Conservation (phyloP, 2,113 vertebrate genomes). For the Hepsetus odoe region DNA sequence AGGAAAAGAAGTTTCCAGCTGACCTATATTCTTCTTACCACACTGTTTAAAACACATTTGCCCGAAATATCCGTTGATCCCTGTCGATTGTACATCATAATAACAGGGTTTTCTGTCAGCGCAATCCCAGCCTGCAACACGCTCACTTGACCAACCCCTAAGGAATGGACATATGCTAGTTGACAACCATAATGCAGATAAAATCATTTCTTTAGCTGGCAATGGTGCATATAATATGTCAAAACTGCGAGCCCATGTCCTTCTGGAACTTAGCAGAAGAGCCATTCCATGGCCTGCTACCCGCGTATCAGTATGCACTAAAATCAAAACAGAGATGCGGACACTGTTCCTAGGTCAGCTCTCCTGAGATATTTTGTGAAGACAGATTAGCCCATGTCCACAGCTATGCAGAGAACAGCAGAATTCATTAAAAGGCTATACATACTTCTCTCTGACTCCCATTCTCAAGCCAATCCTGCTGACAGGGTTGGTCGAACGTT, state of each 20-base stretch:
- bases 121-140: slow-evolving; percentile 56
- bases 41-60: slow-evolving; percentile 58
- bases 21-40: slow-evolving; percentile 69
- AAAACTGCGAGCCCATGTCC: not conserved
- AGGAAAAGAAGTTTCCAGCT: slow-evolving; percentile 70
- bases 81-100: slow-evolving; percentile 63
- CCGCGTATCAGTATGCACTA: not conserved
- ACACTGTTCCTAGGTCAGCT: not conserved
- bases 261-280: not conserved
- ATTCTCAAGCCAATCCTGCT: slow-evolving; percentile 1
- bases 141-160: slow-evolving; percentile 54
- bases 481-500: slow-evolving; percentile 49
- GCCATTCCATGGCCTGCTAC: no score
- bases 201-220: not conserved
- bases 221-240: not conserved
- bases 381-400: not conserved
- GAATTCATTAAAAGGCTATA: not conserved
- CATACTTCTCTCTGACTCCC: not conserved
- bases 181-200: not conserved
- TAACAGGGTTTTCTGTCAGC: slow-evolving; percentile 61
- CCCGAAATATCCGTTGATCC: slow-evolving; percentile 62
- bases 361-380: not conserved
- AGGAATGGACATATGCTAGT: slow-evolving; percentile 43
- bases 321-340: not conserved
- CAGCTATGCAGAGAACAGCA: not conserved